phyloP scores from a whole-genome alignment of 2,797 vertebrate genomes.

The Pangasius mekongensis region DNA sequence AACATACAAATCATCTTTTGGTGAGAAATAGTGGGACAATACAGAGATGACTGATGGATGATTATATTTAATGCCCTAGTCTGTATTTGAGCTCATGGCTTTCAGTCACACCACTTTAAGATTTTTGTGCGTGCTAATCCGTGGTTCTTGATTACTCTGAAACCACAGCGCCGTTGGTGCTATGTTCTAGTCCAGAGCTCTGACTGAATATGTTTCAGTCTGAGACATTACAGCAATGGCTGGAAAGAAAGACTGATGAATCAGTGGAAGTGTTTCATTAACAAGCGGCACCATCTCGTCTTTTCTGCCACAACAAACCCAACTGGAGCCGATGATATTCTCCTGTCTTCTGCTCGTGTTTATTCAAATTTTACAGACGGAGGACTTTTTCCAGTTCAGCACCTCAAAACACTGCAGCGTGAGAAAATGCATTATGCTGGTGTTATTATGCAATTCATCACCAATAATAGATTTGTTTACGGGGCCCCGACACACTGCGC shows the following conservation, averaged over 20 bases:
- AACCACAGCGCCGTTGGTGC: conserved; percentile 13
- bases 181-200: conserved; percentile 44
- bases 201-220: conserved; percentile 40
- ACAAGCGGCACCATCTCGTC: conserved; percentile 55
- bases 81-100: conserved; percentile 15
- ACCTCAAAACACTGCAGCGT: conserved; percentile 82
- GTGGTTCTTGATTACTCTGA: conserved; percentile 38
- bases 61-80: conserved; percentile 19
- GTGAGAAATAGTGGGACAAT: conserved; percentile 21
- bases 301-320: conserved; percentile 54
- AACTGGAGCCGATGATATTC: conserved; percentile 63
- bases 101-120: conserved; percentile 33
- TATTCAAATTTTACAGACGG: conserved; percentile 85
- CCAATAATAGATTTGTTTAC: conserved; percentile 89
- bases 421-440: conserved; percentile 83
- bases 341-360: conserved; percentile 74
- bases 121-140: conserved; percentile 35
- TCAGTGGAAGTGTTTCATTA: conserved; percentile 62
- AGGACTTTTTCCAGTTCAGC: conserved; percentile 85
- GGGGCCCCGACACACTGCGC: conserved; percentile 75
- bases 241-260: conserved; percentile 59
- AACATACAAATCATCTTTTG: conserved; percentile 2
- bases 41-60: conserved; percentile 20
- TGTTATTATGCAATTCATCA: conserved; percentile 89
- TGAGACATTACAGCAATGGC: conserved; percentile 42